phyloP scores from a whole-genome alignment of 2,797 vertebrate species.

The Ceryle rudis region DNA sequence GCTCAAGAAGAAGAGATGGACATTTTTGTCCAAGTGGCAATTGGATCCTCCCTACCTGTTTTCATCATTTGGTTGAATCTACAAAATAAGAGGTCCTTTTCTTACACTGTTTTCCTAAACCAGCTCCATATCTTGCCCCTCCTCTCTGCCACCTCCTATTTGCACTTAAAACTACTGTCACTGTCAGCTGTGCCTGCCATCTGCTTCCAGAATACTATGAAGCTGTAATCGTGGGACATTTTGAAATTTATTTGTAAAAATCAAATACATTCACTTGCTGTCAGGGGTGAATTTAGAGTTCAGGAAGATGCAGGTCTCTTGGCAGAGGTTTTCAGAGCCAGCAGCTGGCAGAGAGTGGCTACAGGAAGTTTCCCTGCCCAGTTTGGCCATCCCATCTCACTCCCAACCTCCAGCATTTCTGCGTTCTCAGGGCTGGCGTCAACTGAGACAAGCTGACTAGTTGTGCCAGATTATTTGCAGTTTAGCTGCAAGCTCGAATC shows the following conservation, averaged over 20 bases:
- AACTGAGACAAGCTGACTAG: background rate
- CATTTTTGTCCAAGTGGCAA: background rate
- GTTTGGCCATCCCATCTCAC: background rate
- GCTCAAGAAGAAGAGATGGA: background rate
- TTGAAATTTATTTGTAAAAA: slow-evolving; percentile 69
- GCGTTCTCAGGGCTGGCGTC: background rate
- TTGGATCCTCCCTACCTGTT: slow-evolving; percentile 1
- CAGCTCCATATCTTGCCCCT: background rate
- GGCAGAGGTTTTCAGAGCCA: background rate
- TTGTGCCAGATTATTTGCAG: background rate
- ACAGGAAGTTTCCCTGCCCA: background rate
- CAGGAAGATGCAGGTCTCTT: background rate
- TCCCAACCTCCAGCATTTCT: background rate
- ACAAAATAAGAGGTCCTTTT: slow-evolving; percentile 27
- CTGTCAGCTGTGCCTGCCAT: slow-evolving; percentile 79
- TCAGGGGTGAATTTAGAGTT: slow-evolving; percentile 11
- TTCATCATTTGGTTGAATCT: background rate
- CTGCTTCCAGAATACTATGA: slow-evolving; percentile 75
- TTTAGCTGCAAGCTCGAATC: background rate
- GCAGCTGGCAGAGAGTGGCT: background rate
- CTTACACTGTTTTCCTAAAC: background rate
- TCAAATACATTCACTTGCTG: slow-evolving; percentile 45
- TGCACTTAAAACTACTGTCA: slow-evolving; percentile 40
- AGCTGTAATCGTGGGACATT: slow-evolving; percentile 72
- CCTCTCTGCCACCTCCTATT: slow-evolving; percentile 64